Percentiles rank a stretch among this genome's conserved stretches.
Conservation (phyloP, 2,113 vertebrate species). For the Morone saxatilis region DNA sequence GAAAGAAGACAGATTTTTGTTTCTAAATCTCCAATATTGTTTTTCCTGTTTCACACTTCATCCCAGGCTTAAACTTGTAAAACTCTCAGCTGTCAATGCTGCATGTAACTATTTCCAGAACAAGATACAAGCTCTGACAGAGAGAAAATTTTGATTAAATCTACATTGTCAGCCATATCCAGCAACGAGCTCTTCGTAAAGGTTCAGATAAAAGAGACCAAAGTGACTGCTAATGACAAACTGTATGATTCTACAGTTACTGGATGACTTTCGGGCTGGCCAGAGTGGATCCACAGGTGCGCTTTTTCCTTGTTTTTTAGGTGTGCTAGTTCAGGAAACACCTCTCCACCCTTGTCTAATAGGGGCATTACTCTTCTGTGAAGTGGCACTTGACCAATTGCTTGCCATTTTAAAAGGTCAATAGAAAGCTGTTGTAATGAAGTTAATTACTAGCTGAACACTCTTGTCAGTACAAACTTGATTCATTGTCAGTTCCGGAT, state of each 20-base stretch:
- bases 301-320: background rate
- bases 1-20: slow-evolving; percentile 19
- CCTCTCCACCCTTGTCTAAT: slow-evolving; percentile 1
- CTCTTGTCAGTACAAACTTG: slow-evolving; percentile 23
- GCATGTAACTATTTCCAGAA: slow-evolving; percentile 18
- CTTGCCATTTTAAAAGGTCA: slow-evolving; percentile 61
- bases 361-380: slow-evolving; percentile 36
- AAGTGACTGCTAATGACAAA: background rate
- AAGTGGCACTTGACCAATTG: slow-evolving; percentile 48
- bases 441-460: slow-evolving; percentile 54
- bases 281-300: slow-evolving; percentile 1
- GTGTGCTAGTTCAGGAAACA: slow-evolving; percentile 25
- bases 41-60: slow-evolving; percentile 29
- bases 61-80: slow-evolving; percentile 23
- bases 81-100: slow-evolving; percentile 5
- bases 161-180: background rate
- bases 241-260: background rate
- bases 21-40: slow-evolving; percentile 13
- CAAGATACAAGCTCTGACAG: slow-evolving; percentile 6
- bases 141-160: slow-evolving; percentile 3
- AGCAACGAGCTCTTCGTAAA: background rate
- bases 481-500: slow-evolving; percentile 33
- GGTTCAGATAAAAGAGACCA: background rate
- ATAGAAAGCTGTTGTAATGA: slow-evolving; percentile 40
- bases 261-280: background rate